These are phyloP conservation scores for Drosophila yooni DNA, from an alignment of 2,888 invertebrate species.

Conservation along the genomic window DNA sequence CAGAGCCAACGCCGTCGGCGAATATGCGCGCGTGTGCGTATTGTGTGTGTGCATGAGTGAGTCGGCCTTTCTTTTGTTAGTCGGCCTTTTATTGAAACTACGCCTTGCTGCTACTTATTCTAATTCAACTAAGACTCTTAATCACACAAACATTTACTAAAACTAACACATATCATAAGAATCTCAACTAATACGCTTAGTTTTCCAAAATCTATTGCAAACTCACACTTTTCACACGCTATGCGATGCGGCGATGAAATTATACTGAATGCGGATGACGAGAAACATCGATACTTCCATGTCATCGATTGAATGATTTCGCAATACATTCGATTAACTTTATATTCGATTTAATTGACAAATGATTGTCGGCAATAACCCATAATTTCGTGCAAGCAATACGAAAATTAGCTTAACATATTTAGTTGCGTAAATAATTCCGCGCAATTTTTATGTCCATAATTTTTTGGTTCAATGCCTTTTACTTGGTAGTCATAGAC, in stretches of 20 bases:
- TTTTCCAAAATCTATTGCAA: slow-evolving; percentile 34
- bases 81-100: slow-evolving; percentile 28
- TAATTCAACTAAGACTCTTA: neutral
- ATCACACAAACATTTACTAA: slow-evolving; percentile 2
- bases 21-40: slow-evolving; percentile 22
- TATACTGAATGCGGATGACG: slow-evolving; percentile 48
- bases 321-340: neutral
- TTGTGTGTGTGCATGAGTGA: slow-evolving; percentile 34
- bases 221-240: slow-evolving; percentile 74
- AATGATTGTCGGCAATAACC: neutral
- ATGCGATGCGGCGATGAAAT: slow-evolving; percentile 67
- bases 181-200: slow-evolving; percentile 20
- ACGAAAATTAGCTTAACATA: neutral
- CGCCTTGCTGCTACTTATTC: neutral
- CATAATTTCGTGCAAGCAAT: neutral
- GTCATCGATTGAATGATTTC: neutral
- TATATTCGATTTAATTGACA: slow-evolving; percentile 32
- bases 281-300: slow-evolving; percentile 40
- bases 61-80: slow-evolving; percentile 42
- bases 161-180: slow-evolving; percentile 16
- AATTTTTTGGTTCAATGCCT: neutral
- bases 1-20: slow-evolving; percentile 64
- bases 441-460: neutral
- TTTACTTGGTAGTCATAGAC: neutral
- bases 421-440: neutral